Evolutionary conservation across 2,113 vertebrate genomes (phyloP).

Genomic region (Dasyprocta punctata): DNA sequence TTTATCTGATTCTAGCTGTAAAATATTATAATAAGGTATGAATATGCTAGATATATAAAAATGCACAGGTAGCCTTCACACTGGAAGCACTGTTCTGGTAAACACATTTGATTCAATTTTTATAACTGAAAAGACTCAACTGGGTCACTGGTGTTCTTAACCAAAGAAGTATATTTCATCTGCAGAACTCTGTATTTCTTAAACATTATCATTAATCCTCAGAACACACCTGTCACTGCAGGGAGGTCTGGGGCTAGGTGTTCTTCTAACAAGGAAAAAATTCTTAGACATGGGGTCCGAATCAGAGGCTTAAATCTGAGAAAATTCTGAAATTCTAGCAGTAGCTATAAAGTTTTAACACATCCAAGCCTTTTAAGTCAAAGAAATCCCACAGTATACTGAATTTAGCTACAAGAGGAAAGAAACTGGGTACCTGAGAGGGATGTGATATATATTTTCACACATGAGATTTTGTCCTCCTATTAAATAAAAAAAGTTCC

Average conservation of each 20-base stretch:
- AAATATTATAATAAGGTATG: slow-evolving; percentile 53
- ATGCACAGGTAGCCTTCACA: background rate
- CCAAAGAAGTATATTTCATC: slow-evolving; percentile 56
- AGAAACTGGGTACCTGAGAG: slow-evolving; percentile 13
- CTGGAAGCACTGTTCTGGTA: background rate
- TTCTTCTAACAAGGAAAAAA: slow-evolving; percentile 31
- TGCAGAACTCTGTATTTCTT: slow-evolving; percentile 59
- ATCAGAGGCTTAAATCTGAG: slow-evolving; percentile 58
- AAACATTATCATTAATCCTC: slow-evolving; percentile 55
- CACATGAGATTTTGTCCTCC: slow-evolving; percentile 30
- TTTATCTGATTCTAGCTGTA: slow-evolving; percentile 12
- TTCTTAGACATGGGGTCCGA: background rate
- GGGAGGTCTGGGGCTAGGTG: slow-evolving; percentile 11
- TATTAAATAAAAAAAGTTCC: slow-evolving; percentile 25
- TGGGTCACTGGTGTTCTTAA: slow-evolving; percentile 49
- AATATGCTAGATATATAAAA: background rate
- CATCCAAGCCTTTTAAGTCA: slow-evolving; percentile 48
- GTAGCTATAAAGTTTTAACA: slow-evolving; percentile 50
- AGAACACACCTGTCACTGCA: slow-evolving; percentile 12
- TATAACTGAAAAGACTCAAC: slow-evolving; percentile 32
- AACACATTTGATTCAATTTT: slow-evolving; percentile 68
- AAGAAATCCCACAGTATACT: slow-evolving; percentile 56
- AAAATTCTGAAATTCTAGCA: slow-evolving; percentile 57
- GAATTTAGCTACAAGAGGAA: slow-evolving; percentile 44
- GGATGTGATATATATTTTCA: slow-evolving; percentile 37